Conservation (phyloP, 2,888 invertebrate species). For the Pachydiplax longipennis region DNA sequence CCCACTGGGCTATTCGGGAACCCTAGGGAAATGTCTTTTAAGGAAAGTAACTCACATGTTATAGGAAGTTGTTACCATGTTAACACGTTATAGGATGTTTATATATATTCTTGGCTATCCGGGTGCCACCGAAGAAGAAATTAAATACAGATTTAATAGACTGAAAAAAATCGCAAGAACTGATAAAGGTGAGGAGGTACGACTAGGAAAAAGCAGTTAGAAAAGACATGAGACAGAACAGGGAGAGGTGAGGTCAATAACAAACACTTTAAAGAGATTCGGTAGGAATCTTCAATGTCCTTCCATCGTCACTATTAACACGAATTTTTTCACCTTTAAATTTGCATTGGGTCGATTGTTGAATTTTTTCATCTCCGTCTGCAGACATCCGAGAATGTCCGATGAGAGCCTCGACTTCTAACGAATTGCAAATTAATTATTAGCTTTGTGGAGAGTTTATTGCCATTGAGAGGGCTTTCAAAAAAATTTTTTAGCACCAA, state of each 20-base stretch:
- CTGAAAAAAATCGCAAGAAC: no score
- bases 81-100: no score
- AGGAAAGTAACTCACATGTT: no score
- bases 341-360: background rate
- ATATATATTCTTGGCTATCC: no score
- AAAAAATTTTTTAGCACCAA: background rate
- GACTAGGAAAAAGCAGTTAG: background rate
- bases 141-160: no score
- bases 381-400: background rate
- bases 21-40: no score
- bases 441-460: background rate
- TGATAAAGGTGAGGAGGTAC: no score
- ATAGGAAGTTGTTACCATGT: no score
- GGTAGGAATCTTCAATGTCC: background rate
- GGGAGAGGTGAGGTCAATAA: background rate
- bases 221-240: background rate
- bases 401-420: background rate
- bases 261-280: no score
- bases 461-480: background rate
- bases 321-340: background rate
- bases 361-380: background rate
- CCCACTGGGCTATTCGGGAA: no score
- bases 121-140: no score
- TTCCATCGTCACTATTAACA: background rate
- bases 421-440: background rate